Percentiles rank a stretch among this genome's conserved stretches.
Evolutionary conservation across 2,888 invertebrate genomes (phyloP).

Genomic region (Mylabris sibirica): DNA sequence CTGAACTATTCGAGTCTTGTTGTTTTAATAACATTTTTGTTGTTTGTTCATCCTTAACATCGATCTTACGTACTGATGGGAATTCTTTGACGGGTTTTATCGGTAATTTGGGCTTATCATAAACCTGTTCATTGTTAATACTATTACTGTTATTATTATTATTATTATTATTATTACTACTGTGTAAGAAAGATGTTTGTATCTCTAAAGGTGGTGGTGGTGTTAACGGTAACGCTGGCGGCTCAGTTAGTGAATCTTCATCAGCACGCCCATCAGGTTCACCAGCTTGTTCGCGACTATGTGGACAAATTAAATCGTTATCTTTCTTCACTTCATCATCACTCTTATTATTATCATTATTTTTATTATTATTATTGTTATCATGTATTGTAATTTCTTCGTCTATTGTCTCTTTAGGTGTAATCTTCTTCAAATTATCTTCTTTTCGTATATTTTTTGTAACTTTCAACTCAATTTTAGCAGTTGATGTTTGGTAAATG

Average conservation of each 20-base stretch:
- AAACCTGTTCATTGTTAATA: constrained; percentile 30
- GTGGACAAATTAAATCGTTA: constrained; percentile 39
- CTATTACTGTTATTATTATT: background rate
- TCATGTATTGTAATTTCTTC: background rate
- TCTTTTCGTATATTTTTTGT: constrained; percentile 11
- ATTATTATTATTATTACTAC: background rate
- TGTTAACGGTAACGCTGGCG: constrained; percentile 74
- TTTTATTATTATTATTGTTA: background rate
- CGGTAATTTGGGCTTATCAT: constrained; percentile 74
- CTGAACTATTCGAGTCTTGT: constrained; percentile 67
- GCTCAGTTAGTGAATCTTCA: constrained; percentile 70
- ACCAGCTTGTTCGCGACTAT: constrained; percentile 80
- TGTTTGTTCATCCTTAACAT: constrained; percentile 24
- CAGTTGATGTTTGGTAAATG: constrained; percentile 63
- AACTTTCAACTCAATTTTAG: constrained; percentile 54
- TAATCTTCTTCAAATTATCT: background rate
- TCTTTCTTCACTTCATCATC: constrained; percentile 26
- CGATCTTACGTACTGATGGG: constrained; percentile 28
- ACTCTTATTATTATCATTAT: background rate
- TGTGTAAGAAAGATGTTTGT: constrained; percentile 74
- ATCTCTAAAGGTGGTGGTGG: constrained; percentile 69
- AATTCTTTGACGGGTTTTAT: constrained; percentile 69
- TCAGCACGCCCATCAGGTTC: constrained; percentile 89
- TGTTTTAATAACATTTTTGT: constrained; percentile 59
- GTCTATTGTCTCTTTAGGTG: background rate